Base-by-base conservation (phyloP, 2,888 invertebrate species). In the Drosophila buzzatii region DNA sequence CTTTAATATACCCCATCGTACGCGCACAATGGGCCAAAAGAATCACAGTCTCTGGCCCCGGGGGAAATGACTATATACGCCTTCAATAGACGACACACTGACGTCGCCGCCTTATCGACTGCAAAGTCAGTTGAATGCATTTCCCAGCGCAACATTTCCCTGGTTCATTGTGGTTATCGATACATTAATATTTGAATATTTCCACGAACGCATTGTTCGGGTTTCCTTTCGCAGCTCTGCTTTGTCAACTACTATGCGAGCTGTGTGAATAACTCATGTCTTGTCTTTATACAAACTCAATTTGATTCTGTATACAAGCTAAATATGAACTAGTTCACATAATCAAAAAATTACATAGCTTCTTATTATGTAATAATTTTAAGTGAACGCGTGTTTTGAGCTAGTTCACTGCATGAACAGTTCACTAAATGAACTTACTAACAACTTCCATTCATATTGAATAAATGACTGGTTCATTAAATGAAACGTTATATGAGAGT, bases 11-110 rank as follows among this genome's bases (percentile, higher is more conserved):
- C 42, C 42, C 33, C 73, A 52, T 55, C 59, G 41, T 62, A 16
- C 49, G 49, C 18, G 52, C 62, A 80, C 82, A 70, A 73, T 86
- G 76, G 70, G 52, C 27, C 37, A 33, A 52, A 69, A 69, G 70
- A 70, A 73, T 66, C 76, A 65, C 70, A 44, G 71, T 55, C 41
- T 47, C 70, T 45, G 70, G 57, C 55, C 41, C 63, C 27, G 27
- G 44, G 67, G 63, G 37, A 62, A 75, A 79, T 74, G 75, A 65
- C 79, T 73, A 64, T 76, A 64, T 76, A 16, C 61, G 55, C 18
- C 74, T 58, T 69, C 61, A 67, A 63, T 59, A 33, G 53, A 33
- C 31, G 47, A 69, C 57, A 52, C 39, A 31, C 56, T 44, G 52
- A 66, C n/a, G 41, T 20, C 44, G 18, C 20, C 23, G 47, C 44